Percentiles rank a stretch among this genome's conserved stretches.
Evolutionary conservation across 2,888 invertebrate genomes (phyloP).

Genomic region (Brenthis hecate): DNA sequence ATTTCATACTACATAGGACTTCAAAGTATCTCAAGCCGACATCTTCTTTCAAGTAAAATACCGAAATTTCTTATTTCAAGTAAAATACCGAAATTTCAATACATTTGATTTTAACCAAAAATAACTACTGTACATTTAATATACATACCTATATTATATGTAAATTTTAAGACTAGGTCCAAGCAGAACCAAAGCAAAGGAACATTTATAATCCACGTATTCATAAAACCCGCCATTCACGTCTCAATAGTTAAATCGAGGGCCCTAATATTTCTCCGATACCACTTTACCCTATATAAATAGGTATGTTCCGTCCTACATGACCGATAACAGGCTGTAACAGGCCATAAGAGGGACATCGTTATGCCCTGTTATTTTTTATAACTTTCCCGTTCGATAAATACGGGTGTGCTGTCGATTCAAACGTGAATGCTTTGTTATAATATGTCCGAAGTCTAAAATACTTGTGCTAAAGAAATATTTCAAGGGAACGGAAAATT

Average conservation of each 20-base stretch:
- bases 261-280: slow-evolving; percentile 38
- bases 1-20: no score
- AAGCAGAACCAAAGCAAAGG: neutral
- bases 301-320: slow-evolving; percentile 39
- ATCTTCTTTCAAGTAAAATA: no score
- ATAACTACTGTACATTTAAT: neutral
- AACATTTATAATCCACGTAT: slow-evolving; percentile 23
- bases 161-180: neutral
- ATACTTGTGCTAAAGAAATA: neutral
- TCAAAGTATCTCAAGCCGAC: no score
- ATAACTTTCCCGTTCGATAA: slow-evolving; percentile 38
- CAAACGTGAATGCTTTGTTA: slow-evolving; percentile 27
- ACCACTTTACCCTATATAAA: slow-evolving; percentile 39
- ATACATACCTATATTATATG: neutral
- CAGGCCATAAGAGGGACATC: slow-evolving; percentile 24
- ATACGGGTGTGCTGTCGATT: slow-evolving; percentile 30
- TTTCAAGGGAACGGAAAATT: no score
- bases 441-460: slow-evolving; percentile 1
- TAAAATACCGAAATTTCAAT: no score
- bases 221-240: slow-evolving; percentile 36
- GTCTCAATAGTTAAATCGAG: slow-evolving; percentile 39
- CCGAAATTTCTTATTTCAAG: no score
- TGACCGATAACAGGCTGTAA: slow-evolving; percentile 34
- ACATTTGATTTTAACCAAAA: no score
- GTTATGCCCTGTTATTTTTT: slow-evolving; percentile 41